phyloP scores from a whole-genome alignment of 2,888 invertebrate genomes.

The Drosophila neotestacea region DNA sequence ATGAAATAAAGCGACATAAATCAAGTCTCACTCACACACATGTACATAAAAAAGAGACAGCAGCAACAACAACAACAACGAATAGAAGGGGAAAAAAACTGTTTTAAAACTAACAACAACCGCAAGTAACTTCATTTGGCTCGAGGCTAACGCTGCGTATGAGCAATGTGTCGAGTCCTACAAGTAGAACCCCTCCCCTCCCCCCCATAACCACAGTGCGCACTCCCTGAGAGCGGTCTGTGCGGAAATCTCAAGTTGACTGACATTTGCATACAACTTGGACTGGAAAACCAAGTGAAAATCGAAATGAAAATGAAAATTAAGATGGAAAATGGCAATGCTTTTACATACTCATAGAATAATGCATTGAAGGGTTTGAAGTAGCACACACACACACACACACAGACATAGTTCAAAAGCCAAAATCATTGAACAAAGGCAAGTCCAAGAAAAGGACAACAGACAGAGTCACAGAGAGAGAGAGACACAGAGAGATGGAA shows the following conservation, averaged over 20 bases:
- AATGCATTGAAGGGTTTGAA: constrained; percentile 7
- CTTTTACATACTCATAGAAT: neutral
- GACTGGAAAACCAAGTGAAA: constrained; percentile 14
- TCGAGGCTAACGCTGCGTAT: constrained; percentile 64
- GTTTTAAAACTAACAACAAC: constrained; percentile 56
- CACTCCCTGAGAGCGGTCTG: constrained; percentile 9
- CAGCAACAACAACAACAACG: constrained; percentile 16
- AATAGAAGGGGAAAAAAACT: constrained; percentile 23
- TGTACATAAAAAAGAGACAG: constrained; percentile 41
- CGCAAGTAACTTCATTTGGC: constrained; percentile 74
- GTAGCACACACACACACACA: constrained; percentile 7
- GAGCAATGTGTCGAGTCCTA: constrained; percentile 56
- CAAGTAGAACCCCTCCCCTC: neutral
- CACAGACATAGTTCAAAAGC: constrained; percentile 7
- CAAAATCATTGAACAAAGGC: constrained; percentile 20
- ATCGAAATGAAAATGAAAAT: constrained; percentile 15
- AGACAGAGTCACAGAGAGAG: neutral
- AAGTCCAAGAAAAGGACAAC: constrained; percentile 20
- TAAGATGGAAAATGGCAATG: neutral
- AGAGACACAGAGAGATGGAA: neutral
- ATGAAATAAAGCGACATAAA: constrained; percentile 79
- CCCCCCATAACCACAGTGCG: neutral
- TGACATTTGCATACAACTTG: constrained; percentile 38
- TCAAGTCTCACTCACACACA: constrained; percentile 51
- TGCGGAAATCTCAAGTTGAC: constrained; percentile 23